Evolutionary conservation across 2,113 vertebrate genomes (phyloP).

Genomic region (Grallaria varia): DNA sequence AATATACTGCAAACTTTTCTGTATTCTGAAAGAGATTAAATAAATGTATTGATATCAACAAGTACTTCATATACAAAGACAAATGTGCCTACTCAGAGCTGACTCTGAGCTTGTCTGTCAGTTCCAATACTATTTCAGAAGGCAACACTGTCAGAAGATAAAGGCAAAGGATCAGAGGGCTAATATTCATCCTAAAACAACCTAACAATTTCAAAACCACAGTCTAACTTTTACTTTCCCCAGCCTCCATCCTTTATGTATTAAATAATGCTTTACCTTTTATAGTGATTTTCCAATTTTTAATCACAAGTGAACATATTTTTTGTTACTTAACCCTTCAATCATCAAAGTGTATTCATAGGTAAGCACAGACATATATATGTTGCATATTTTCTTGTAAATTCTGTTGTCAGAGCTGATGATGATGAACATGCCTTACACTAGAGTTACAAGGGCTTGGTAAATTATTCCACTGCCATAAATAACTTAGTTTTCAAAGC

Average conservation of each 20-base stretch:
- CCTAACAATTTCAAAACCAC: neutral
- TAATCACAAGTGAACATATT: neutral
- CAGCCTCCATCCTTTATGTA: neutral
- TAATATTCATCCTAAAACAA: neutral
- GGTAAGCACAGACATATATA: neutral
- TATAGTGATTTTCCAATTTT: neutral
- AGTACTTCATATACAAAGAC: neutral
- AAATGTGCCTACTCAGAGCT: neutral
- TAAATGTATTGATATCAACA: neutral
- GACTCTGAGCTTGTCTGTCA: neutral
- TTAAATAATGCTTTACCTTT: neutral
- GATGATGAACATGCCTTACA: neutral
- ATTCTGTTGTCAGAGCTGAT: neutral
- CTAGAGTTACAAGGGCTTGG: neutral
- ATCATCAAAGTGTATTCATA: neutral
- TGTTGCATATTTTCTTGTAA: neutral
- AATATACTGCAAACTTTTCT: neutral
- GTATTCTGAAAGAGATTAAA: neutral
- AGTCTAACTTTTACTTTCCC: neutral
- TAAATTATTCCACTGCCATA: neutral
- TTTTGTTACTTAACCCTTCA: neutral
- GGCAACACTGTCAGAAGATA: neutral
- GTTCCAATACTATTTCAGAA: neutral
- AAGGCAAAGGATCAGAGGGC: neutral
- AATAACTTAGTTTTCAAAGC: slow-evolving; percentile 10